Base-by-base conservation (phyloP, 2,797 vertebrate species). In the Sylvia borin region DNA sequence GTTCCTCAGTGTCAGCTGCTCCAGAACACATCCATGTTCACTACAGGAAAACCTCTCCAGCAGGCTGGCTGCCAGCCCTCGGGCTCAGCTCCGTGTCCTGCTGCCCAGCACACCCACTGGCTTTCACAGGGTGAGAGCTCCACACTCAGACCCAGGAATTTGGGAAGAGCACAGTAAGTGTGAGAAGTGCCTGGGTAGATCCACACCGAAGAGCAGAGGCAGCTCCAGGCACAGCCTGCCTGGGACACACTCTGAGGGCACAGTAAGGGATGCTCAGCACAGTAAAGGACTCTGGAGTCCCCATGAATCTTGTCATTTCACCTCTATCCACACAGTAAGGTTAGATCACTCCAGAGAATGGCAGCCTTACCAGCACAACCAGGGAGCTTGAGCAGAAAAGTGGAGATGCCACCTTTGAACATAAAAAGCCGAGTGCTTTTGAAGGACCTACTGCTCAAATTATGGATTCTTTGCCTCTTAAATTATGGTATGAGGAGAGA, bases 81-180 rank as follows among this genome's bases (percentile, higher is more conserved):
- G 0, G 57, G 48, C 62, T 64, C 77, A 25, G 60, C 54, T 68
- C 50, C 10, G 0, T 0, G 21, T 42, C n/a, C 48, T 16, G 48
- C 73, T 55, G 57, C 47, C 57, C 66, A 38, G 61, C 20, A 65
- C 3, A 4, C 1, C n/a, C 58, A 36, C 32, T 0, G 0, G 16
- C 47, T 18, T 27, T 45, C 0, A 0, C 36, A 42, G 50, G 16
- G 11, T 0, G 4, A 42, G 3, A 57, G 9, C 31, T 26, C 51
- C 14, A 0, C 8, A 0, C 4, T 36, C 7, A 1, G 3, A 17
- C 47, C 40, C 51, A 36, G 21, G 24, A 62, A 65, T 18, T 47
- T 11, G 75, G 27, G 62, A 47, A 73, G 42, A 65, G 42, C 21
- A 4, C 0, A 0, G 19, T 1, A 15, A 3, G 4, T 0, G 16